Evolutionary conservation across 2,797 vertebrate genomes (phyloP).

Genomic region (Geotrypetes seraphini): DNA sequence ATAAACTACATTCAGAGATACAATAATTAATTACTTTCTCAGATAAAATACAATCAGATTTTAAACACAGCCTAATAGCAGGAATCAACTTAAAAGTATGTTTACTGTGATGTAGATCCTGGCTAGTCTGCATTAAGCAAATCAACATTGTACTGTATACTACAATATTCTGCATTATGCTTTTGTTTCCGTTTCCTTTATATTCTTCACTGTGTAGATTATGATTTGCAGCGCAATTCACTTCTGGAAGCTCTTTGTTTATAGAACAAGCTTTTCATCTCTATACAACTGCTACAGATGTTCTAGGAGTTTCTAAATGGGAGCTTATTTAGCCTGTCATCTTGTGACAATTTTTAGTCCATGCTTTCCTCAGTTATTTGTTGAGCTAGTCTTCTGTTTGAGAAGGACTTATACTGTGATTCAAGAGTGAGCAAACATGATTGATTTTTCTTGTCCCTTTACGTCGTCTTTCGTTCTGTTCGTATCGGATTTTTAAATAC

Average conservation of each 20-base stretch:
- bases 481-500: too few species aligned
- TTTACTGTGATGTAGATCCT: slow-evolving; percentile 52
- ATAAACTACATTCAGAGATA: neutral
- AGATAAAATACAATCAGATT: slow-evolving; percentile 57
- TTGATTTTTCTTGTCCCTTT: slow-evolving; percentile 5
- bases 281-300: slow-evolving; percentile 25
- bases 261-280: slow-evolving; percentile 38
- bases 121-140: slow-evolving; percentile 37
- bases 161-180: slow-evolving; percentile 38
- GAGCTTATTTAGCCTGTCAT: slow-evolving; percentile 22
- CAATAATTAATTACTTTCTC: slow-evolving; percentile 63
- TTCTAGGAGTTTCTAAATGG: slow-evolving; percentile 32
- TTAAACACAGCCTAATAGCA: slow-evolving; percentile 55
- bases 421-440: too few species aligned
- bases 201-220: slow-evolving; percentile 42
- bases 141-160: slow-evolving; percentile 53
- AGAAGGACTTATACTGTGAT: slow-evolving; percentile 18
- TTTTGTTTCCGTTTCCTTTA: slow-evolving; percentile 52
- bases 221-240: slow-evolving; percentile 36
- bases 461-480: neutral
- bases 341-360: slow-evolving; percentile 22
- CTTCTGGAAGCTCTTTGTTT: slow-evolving; percentile 32
- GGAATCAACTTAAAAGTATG: slow-evolving; percentile 58
- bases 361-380: too few species aligned
- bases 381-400: slow-evolving; percentile 17